A percentile compares a stretch with the other conserved stretches of the same genome.
Evolutionary conservation across 2,113 vertebrate species (phyloP).

Genomic region (Vulpes vulpes): DNA sequence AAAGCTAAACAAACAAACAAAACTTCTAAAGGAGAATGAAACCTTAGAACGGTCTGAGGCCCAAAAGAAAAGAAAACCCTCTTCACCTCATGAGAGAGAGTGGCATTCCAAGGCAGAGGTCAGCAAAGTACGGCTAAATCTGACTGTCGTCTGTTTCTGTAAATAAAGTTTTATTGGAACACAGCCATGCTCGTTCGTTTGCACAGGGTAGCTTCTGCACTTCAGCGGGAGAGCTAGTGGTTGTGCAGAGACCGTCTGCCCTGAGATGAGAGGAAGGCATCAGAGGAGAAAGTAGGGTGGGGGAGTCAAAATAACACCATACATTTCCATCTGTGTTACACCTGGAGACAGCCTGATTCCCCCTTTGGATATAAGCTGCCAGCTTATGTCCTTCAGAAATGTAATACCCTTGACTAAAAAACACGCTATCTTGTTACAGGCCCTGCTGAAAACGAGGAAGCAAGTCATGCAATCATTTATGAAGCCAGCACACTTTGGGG

Average conservation of each 20-base stretch:
- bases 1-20: not conserved
- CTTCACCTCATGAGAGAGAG: not conserved
- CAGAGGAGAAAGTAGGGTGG: not conserved
- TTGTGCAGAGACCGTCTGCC: not conserved
- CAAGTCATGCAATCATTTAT: not conserved
- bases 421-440: slow-evolving; percentile 37
- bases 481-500: slow-evolving; percentile 21
- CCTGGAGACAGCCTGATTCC: not conserved
- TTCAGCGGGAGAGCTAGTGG: accelerated
- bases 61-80: not conserved
- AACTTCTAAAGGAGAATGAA: not conserved
- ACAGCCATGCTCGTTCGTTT: not conserved
- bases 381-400: slow-evolving; percentile 53
- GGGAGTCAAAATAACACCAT: not conserved
- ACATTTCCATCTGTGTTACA: slow-evolving; percentile 46
- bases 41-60: not conserved
- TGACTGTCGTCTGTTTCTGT: not conserved
- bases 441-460: slow-evolving; percentile 1
- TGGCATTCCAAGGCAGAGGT: not conserved
- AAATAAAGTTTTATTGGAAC: slow-evolving; percentile 6
- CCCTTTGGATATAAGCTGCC: slow-evolving; percentile 7
- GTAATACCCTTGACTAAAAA: not conserved
- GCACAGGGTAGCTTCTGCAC: not conserved
- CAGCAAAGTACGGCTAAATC: accelerated
- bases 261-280: not conserved